Percentiles rank a stretch among this genome's conserved stretches.
Evolutionary conservation across 2,797 vertebrate genomes (phyloP).

Genomic region (Cyclopterus lumpus): DNA sequence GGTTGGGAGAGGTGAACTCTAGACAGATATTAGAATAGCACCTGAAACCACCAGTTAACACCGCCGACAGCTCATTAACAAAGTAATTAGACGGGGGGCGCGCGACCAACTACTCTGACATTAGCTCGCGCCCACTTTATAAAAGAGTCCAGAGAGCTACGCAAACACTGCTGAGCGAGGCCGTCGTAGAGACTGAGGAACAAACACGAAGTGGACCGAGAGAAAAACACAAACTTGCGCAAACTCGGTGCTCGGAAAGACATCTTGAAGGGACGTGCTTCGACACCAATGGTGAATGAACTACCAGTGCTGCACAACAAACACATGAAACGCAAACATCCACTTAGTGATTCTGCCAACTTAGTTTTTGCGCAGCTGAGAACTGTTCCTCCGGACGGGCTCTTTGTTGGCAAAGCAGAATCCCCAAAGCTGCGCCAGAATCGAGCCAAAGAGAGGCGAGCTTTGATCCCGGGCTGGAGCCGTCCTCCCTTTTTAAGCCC

Average conservation of each 20-base stretch:
- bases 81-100: background rate
- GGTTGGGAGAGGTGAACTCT: background rate
- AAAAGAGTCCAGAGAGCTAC: background rate
- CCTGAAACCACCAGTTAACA: background rate
- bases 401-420: slow-evolving; percentile 34
- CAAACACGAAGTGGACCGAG: background rate
- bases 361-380: slow-evolving; percentile 52
- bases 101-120: background rate
- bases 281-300: slow-evolving; percentile 38
- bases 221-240: background rate
- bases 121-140: background rate
- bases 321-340: slow-evolving; percentile 30
- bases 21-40: background rate
- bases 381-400: slow-evolving; percentile 14
- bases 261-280: background rate
- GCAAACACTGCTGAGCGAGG: background rate
- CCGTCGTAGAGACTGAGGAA: no score
- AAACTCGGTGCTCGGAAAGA: background rate
- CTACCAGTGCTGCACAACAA: slow-evolving; percentile 11
- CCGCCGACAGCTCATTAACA: background rate
- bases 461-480: background rate
- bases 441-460: background rate
- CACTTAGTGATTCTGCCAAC: slow-evolving; percentile 58
- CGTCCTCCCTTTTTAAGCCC: slow-evolving; percentile 13
- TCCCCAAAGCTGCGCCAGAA: slow-evolving; percentile 8